A percentile compares a stretch with the other conserved stretches of the same genome.
These are phyloP conservation scores for Caenorhabditis inopinata DNA, from an alignment of 1,140 invertebrate genomes.

Conservation along the genomic window DNA sequence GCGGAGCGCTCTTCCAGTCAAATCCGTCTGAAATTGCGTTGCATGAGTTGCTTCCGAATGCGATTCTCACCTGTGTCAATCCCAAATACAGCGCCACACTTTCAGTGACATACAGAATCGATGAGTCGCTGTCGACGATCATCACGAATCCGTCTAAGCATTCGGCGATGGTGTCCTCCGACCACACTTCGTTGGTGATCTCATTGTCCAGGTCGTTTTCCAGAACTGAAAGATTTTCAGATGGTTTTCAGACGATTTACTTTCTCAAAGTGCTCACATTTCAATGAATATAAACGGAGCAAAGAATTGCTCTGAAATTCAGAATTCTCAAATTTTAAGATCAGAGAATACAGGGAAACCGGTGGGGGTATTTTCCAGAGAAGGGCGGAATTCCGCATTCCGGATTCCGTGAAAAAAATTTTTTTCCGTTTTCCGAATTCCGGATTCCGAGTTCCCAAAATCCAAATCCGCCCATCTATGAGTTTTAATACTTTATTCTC, in stretches of 20 bases:
- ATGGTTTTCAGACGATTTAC: not conserved
- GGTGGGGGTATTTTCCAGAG: no score
- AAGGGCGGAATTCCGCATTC: no score
- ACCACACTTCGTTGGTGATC: constrained; percentile 35
- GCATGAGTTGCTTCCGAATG: not conserved
- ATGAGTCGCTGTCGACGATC: constrained; percentile 56
- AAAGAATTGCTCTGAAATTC: no score
- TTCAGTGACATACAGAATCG: constrained; percentile 68
- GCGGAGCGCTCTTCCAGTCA: constrained; percentile 53
- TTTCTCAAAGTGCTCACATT: no score
- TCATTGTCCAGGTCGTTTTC: constrained; percentile 45
- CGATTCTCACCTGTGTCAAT: constrained; percentile 67
- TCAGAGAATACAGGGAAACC: no score
- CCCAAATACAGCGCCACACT: constrained; percentile 67
- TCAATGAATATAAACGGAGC: no score
- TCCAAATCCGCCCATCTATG: no score
- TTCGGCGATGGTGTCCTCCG: constrained; percentile 54
- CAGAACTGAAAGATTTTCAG: constrained; percentile 51
- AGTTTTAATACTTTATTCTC: no score
- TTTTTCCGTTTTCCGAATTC: no score
- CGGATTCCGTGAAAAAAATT: no score
- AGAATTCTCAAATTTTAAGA: no score
- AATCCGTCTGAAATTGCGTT: constrained; percentile 55
- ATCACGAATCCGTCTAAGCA: constrained; percentile 62
- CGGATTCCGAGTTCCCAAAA: no score